phyloP scores from a whole-genome alignment of 2,888 invertebrate genomes.

The Rotaria socialis region DNA sequence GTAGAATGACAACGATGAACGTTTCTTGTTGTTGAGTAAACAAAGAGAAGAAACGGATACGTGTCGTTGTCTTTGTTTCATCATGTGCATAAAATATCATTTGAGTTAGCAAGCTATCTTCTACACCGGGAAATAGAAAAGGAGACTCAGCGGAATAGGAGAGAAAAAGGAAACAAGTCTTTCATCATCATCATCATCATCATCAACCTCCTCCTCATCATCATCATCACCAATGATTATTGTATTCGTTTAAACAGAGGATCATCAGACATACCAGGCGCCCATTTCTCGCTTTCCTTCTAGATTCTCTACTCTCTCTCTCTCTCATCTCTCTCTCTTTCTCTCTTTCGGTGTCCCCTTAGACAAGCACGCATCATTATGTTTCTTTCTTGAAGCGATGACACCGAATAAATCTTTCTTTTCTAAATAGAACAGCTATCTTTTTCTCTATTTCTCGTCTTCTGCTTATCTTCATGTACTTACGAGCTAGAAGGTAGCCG shows the following conservation, averaged over 20 bases:
- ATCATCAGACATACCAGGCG: not conserved
- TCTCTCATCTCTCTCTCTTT: not conserved
- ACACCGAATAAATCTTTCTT: not conserved
- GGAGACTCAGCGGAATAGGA: not conserved
- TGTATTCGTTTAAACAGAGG: not conserved
- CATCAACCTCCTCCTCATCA: not conserved
- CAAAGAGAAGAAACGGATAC: not conserved
- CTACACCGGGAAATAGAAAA: not conserved
- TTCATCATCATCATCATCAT: too few relatives aligned
- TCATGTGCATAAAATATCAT: not conserved
- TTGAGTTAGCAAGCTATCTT: not conserved
- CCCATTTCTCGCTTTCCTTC: not conserved
- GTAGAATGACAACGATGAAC: not conserved
- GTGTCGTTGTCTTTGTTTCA: not conserved
- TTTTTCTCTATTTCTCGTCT: not conserved
- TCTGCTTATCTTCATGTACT: not conserved
- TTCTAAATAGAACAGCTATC: not conserved
- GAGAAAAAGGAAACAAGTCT: not conserved
- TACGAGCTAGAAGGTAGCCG: not conserved
- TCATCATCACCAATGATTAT: slow-evolving; percentile 8
- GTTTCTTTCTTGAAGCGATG: not conserved
- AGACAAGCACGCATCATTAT: not conserved
- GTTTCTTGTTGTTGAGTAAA: not conserved
- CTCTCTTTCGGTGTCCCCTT: not conserved
- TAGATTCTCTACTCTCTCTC: not conserved